phyloP scores from a whole-genome alignment of 2,888 invertebrate genomes.

The Apotomis turbidana region DNA sequence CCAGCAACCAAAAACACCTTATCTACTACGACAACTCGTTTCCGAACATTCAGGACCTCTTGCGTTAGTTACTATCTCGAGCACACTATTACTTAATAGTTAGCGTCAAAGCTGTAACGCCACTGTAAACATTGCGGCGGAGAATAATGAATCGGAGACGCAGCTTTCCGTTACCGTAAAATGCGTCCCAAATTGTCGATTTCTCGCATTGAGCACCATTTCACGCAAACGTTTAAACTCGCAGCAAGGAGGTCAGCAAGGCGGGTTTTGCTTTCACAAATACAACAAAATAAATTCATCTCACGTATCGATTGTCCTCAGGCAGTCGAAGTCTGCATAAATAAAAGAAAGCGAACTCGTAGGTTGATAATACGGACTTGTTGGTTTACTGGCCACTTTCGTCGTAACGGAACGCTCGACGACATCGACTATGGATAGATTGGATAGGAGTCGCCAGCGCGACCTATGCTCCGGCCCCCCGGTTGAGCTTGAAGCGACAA shows the following conservation, averaged over 20 bases:
- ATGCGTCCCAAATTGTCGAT: constrained; percentile 74
- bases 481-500: background rate
- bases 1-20: background rate
- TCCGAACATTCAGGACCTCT: background rate
- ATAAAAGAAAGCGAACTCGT: constrained; percentile 81
- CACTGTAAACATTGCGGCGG: constrained; percentile 45
- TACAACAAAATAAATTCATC: constrained; percentile 83
- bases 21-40: background rate
- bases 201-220: constrained; percentile 74
- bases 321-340: constrained; percentile 75
- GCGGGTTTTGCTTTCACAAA: constrained; percentile 82
- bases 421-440: constrained; percentile 5
- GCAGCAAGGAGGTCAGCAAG: constrained; percentile 78
- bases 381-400: constrained; percentile 67
- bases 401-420: constrained; percentile 48
- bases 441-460: constrained; percentile 4
- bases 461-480: background rate
- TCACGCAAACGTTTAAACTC: constrained; percentile 75
- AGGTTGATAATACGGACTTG: constrained; percentile 58
- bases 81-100: constrained; percentile 33
- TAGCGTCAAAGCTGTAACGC: constrained; percentile 41
- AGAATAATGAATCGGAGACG: constrained; percentile 43
- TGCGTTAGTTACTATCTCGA: constrained; percentile 9
- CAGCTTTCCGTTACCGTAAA: constrained; percentile 66
- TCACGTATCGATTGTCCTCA: constrained; percentile 83